A percentile compares a stretch with the other conserved stretches of the same genome.
Conservation (phyloP, 2,797 vertebrate genomes). For the Tarsius wallacei region DNA sequence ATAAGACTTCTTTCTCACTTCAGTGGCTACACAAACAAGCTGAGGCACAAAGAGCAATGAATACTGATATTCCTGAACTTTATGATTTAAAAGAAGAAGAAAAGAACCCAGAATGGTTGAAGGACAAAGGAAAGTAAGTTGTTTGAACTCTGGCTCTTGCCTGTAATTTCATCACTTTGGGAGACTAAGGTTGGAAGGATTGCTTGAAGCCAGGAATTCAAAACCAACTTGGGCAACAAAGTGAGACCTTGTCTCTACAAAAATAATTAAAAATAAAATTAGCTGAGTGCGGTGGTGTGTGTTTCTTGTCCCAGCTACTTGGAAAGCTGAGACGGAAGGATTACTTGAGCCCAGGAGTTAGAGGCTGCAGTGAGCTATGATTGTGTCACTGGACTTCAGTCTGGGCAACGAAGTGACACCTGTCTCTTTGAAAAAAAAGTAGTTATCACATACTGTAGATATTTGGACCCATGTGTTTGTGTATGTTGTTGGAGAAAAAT, state of each 20-base stretch:
- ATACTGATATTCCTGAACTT: slow-evolving; percentile 92
- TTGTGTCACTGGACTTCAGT: background rate
- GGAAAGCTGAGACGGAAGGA: background rate
- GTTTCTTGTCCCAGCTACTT: background rate
- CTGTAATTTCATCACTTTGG: background rate
- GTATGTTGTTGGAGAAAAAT: background rate
- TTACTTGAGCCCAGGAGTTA: background rate
- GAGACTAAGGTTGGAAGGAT: background rate
- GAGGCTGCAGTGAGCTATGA: background rate
- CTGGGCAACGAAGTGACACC: background rate
- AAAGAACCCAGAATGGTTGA: slow-evolving; percentile 96
- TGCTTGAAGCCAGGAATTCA: background rate
- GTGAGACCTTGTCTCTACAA: background rate
- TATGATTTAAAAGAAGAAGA: slow-evolving; percentile 95
- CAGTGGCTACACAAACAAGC: slow-evolving; percentile 97
- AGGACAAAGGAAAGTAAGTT: slow-evolving; percentile 97
- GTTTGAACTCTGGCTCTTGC: slow-evolving; percentile 77
- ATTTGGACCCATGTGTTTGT: background rate
- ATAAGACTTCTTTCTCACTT: slow-evolving; percentile 52
- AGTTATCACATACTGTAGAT: background rate
- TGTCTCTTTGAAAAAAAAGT: background rate
- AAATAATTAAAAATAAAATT: background rate
- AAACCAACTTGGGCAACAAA: background rate
- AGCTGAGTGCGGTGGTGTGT: background rate
- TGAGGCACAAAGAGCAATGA: slow-evolving; percentile 92